Conservation (phyloP, 2,888 invertebrate genomes). For the Hartigia nigra region DNA sequence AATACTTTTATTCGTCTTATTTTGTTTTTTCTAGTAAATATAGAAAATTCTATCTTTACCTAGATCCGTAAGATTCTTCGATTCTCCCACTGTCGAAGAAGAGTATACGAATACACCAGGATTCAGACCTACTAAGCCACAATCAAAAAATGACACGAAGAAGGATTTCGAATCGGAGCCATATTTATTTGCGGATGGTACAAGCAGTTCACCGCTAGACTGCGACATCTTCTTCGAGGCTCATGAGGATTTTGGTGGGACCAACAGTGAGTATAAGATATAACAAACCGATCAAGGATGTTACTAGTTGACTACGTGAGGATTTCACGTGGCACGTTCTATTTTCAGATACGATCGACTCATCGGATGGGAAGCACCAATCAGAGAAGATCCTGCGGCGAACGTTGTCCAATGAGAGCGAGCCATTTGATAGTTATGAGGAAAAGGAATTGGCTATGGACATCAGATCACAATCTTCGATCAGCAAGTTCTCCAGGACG, state of each 20-base stretch:
- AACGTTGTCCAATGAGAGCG: slow-evolving; percentile 55
- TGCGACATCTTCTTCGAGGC: slow-evolving; percentile 33
- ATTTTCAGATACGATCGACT: background rate
- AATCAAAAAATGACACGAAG: slow-evolving; percentile 15
- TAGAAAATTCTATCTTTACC: background rate
- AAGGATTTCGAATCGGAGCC: slow-evolving; percentile 26
- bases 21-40: background rate
- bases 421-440: slow-evolving; percentile 52
- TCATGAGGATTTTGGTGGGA: slow-evolving; percentile 22
- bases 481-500: slow-evolving; percentile 36
- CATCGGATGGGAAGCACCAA: background rate
- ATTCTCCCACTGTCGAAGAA: slow-evolving; percentile 16
- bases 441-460: slow-evolving; percentile 46
- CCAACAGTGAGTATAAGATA: slow-evolving; percentile 19
- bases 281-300: background rate
- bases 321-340: slow-evolving; percentile 4
- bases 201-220: slow-evolving; percentile 15
- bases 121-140: slow-evolving; percentile 5
- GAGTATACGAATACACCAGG: slow-evolving; percentile 12
- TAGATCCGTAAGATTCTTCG: slow-evolving; percentile 24
- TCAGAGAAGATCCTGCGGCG: slow-evolving; percentile 40
- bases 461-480: slow-evolving; percentile 21
- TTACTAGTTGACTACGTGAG: background rate
- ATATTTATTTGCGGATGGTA: slow-evolving; percentile 18
- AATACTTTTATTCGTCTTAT: background rate